phyloP scores from a whole-genome alignment of 2,113 vertebrate genomes.

The Dolichotis patagonum region DNA sequence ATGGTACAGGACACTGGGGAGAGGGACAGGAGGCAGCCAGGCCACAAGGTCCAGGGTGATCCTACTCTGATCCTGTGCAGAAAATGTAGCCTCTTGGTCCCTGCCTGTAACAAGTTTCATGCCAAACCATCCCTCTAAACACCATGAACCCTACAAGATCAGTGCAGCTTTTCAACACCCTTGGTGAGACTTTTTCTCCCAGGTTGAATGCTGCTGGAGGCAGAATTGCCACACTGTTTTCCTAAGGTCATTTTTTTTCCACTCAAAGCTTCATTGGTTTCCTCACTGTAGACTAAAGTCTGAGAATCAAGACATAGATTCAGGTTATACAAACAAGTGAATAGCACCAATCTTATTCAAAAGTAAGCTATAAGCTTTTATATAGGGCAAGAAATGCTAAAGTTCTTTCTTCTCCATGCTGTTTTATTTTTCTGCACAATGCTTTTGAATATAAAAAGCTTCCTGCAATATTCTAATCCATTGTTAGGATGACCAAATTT shows the following conservation, averaged over 20 bases:
- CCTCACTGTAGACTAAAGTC: not conserved
- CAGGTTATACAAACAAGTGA: slow-evolving; percentile 26
- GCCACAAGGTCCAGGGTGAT: not conserved
- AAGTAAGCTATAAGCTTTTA: not conserved
- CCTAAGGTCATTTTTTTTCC: not conserved
- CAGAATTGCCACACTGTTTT: not conserved
- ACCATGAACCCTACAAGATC: not conserved
- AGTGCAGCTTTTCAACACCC: not conserved
- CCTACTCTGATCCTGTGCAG: not conserved
- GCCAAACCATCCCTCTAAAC: not conserved
- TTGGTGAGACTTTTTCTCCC: not conserved
- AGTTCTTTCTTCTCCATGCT: not conserved
- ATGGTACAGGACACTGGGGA: not conserved
- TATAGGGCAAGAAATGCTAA: not conserved
- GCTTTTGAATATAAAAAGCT: not conserved
- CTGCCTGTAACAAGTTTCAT: not conserved
- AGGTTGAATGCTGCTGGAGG: not conserved
- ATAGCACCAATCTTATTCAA: slow-evolving; percentile 2
- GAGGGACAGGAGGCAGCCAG: not conserved
- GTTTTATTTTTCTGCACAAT: not conserved
- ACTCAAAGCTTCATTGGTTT: slow-evolving; percentile 44
- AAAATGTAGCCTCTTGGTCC: not conserved
- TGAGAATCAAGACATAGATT: slow-evolving; percentile 21
- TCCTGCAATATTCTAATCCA: not conserved
- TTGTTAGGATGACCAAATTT: not conserved